These are phyloP conservation scores for Camponotus floridanus DNA, from an alignment of 1,140 invertebrate species.

Conservation along the genomic window DNA sequence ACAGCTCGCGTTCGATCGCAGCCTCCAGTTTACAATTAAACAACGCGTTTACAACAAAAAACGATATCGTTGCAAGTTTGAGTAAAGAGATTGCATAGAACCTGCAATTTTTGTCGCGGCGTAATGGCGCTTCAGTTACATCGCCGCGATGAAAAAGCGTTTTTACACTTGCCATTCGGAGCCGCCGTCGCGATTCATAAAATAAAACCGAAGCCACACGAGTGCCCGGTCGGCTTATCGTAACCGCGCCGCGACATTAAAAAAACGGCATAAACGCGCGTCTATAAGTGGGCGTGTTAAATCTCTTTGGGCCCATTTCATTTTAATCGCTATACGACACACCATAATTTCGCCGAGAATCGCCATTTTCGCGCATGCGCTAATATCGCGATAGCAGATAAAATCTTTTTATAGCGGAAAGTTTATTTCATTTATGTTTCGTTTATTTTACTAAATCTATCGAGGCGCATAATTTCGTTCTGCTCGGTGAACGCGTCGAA, in stretches of 20 bases:
- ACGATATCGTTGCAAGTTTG: background rate
- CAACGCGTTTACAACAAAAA: conserved; percentile 39
- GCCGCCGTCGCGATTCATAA: conserved; percentile 38
- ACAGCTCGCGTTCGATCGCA: conserved; percentile 16
- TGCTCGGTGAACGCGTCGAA: conserved; percentile 24
- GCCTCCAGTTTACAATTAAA: conserved; percentile 48
- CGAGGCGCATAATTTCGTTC: conserved; percentile 21
- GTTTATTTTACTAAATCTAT: conserved; percentile 53
- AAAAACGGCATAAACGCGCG: conserved; percentile 13
- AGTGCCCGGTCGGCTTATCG: conserved; percentile 44
- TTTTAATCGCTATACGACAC: conserved; percentile 25
- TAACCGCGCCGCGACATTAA: conserved; percentile 14
- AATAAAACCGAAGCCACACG: conserved; percentile 39
- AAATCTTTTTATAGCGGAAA: conserved; percentile 33
- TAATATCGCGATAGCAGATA: conserved; percentile 30
- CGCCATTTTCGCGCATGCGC: conserved; percentile 33
- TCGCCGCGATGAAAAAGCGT: background rate
- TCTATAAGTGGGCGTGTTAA: conserved; percentile 15
- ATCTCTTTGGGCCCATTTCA: conserved; percentile 23
- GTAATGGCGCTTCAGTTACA: conserved; percentile 27
- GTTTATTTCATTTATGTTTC: conserved; percentile 34
- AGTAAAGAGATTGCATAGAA: conserved; percentile 28
- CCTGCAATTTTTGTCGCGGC: conserved; percentile 26
- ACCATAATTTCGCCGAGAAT: conserved; percentile 24
- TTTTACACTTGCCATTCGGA: conserved; percentile 35